These are phyloP conservation scores for Oreohelix idahoensis DNA, from an alignment of 1,140 invertebrate species.

Conservation along the genomic window DNA sequence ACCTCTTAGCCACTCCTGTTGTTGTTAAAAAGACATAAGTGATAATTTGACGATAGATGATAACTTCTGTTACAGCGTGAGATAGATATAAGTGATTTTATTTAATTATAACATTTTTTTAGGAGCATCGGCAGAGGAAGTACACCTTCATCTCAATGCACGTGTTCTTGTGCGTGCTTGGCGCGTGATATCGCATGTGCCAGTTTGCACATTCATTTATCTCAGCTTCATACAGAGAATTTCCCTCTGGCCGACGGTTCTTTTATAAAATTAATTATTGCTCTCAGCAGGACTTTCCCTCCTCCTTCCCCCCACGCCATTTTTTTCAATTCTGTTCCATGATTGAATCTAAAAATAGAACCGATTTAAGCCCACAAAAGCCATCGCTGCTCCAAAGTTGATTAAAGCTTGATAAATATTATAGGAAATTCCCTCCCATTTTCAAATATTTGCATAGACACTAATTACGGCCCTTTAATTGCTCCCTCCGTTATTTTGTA, in stretches of 20 bases:
- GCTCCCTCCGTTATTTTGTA: not conserved
- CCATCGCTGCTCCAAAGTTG: not conserved
- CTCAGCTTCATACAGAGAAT: not conserved
- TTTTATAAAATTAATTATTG: constrained; percentile 1
- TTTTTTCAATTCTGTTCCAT: not conserved
- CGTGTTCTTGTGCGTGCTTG: no score
- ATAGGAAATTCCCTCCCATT: not conserved
- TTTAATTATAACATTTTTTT: no score
- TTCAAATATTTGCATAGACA: constrained; percentile 1
- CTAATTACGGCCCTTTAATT: constrained; percentile 7
- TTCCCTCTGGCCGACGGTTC: not conserved
- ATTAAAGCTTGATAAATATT: constrained; percentile 11
- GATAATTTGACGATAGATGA: no score
- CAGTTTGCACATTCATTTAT: not conserved
- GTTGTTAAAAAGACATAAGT: no score
- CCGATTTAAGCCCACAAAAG: not conserved
- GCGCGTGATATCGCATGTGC: no score
- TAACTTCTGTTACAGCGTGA: no score
- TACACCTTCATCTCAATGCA: no score
- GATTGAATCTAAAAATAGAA: not conserved
- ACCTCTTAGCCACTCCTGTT: no score
- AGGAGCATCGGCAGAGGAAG: no score
- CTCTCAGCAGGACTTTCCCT: not conserved
- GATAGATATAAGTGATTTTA: no score
- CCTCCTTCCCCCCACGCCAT: not conserved